Conservation (phyloP, 2,888 invertebrate genomes). For the Aspidapion aeneum region DNA sequence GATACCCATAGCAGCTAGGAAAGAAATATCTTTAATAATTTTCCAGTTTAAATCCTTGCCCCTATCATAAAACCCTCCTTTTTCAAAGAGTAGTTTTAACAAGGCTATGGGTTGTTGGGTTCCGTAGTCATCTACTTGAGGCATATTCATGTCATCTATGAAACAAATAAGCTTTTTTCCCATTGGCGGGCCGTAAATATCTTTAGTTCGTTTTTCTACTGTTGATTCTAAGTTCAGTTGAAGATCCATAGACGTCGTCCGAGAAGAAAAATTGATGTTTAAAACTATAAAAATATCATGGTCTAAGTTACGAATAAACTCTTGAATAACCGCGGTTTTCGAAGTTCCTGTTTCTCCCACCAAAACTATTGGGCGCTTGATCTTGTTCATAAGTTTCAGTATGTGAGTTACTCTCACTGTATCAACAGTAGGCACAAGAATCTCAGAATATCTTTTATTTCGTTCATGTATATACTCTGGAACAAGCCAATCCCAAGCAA, state of each 20-base stretch:
- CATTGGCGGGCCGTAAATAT: conserved; percentile 84
- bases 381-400: conserved; percentile 71
- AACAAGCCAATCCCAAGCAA: conserved; percentile 81
- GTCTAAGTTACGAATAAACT: conserved; percentile 72
- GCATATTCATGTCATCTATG: conserved; percentile 96
- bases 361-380: conserved; percentile 72
- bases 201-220: conserved; percentile 87
- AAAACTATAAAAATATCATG: conserved; percentile 69
- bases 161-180: conserved; percentile 88
- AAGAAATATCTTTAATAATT: conserved; percentile 76
- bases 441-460: conserved; percentile 69
- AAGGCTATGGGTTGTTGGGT: conserved; percentile 93
- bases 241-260: conserved; percentile 88
- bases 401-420: conserved; percentile 79
- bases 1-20: conserved; percentile 80
- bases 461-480: conserved; percentile 72
- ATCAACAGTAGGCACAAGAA: conserved; percentile 87
- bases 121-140: conserved; percentile 82
- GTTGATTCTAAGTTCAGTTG: conserved; percentile 83
- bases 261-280: conserved; percentile 87
- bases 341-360: conserved; percentile 92
- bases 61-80: conserved; percentile 84
- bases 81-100: conserved; percentile 85
- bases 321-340: conserved; percentile 84
- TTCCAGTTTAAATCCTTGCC: conserved; percentile 91